Evolutionary conservation across 2,888 invertebrate genomes (phyloP).

Genomic region (Aleiodes alternator): DNA sequence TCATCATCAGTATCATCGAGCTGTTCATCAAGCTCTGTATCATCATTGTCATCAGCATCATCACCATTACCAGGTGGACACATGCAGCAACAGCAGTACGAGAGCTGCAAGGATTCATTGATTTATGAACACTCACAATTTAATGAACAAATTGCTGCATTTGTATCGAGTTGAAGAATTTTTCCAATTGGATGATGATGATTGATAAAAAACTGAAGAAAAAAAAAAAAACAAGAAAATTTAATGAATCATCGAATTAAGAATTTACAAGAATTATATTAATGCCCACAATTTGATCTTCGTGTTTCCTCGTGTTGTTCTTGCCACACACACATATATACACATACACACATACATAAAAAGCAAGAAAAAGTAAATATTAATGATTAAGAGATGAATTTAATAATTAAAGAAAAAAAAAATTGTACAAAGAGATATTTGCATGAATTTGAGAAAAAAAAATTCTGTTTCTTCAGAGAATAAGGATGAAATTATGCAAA

Average conservation of each 20-base stretch:
- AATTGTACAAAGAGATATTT: background rate
- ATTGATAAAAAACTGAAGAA: background rate
- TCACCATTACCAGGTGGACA: constrained; percentile 53
- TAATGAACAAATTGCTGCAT: constrained; percentile 73
- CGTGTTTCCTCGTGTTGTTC: constrained; percentile 50
- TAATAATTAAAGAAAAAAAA: background rate
- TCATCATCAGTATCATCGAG: constrained; percentile 54
- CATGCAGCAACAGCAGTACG: constrained; percentile 69
- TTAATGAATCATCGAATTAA: constrained; percentile 34
- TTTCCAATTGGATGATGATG: background rate
- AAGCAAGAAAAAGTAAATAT: no score
- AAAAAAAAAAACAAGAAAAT: constrained; percentile 4
- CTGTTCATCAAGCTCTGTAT: constrained; percentile 50
- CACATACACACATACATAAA: no score
- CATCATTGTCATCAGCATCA: constrained; percentile 48
- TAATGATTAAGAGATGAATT: background rate
- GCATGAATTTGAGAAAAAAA: background rate
- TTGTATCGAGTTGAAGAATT: constrained; percentile 72
- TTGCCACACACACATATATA: constrained; percentile 10
- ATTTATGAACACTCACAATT: constrained; percentile 72
- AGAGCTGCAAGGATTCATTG: constrained; percentile 73
- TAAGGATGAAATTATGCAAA: no score
- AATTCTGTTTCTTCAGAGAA: no score
- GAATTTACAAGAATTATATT: constrained; percentile 12
- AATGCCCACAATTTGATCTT: constrained; percentile 35